A percentile compares a stretch with the other conserved stretches of the same genome.
Conservation (phyloP, 2,113 vertebrate genomes). For the Thalassoma bifasciatum region DNA sequence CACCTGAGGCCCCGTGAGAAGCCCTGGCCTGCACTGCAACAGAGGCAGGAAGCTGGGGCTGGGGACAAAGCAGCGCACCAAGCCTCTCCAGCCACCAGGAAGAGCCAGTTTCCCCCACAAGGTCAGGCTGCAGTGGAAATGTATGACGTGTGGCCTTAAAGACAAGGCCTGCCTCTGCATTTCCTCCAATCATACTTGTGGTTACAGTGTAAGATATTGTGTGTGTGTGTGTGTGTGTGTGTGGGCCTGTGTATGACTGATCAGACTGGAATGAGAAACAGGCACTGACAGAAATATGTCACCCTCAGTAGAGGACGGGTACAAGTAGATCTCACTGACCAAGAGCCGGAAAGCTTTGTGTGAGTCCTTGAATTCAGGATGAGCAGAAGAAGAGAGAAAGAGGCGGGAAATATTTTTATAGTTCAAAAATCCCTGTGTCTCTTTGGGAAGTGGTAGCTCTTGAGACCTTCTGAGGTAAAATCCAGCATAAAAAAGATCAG, state of each 20-base stretch:
- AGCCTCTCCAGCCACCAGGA: conserved; percentile 71
- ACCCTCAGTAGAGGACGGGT: conserved; percentile 50
- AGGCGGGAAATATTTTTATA: conserved; percentile 23
- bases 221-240: conserved; percentile 16
- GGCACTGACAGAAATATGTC: conserved; percentile 69
- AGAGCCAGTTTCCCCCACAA: conserved; percentile 75
- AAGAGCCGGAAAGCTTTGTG: conserved; percentile 16
- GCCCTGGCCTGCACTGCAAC: conserved; percentile 43
- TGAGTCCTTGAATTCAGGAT: conserved; percentile 31
- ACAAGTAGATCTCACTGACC: conserved; percentile 47
- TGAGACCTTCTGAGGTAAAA: conserved; percentile 3
- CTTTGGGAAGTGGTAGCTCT: not conserved
- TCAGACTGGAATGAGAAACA: conserved; percentile 66
- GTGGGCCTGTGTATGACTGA: conserved; percentile 44
- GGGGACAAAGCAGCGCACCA: conserved; percentile 61
- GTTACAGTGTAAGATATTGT: conserved; percentile 25
- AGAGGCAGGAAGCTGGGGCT: conserved; percentile 73
- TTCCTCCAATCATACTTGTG: conserved; percentile 56
- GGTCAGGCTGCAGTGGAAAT: conserved; percentile 71
- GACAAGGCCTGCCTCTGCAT: conserved; percentile 45
- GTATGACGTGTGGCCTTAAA: conserved; percentile 28
- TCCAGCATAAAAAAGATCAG: not conserved
- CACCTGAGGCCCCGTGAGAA: conserved; percentile 71
- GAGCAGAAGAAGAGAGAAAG: conserved; percentile 15
- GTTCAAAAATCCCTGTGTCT: not conserved